Evolutionary conservation across 2,113 vertebrate genomes (phyloP), one percentile per base, ranked within the genome.

Genomic region (Pelmatolapia mariae): DNA sequence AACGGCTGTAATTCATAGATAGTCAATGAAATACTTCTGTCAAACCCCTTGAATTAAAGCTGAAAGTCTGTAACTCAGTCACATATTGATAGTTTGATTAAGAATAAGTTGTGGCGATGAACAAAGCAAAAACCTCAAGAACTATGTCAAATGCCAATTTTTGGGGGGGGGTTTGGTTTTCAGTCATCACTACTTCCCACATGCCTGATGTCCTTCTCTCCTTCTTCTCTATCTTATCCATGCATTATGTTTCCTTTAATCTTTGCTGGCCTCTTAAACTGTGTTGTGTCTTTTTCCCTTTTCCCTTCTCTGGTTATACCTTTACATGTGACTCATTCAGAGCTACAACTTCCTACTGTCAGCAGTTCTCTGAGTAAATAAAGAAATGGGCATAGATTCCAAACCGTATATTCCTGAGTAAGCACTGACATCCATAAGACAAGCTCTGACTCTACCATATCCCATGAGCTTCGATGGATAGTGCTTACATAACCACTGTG

Each of bases 351-450:
- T 90, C 53, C 43, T 86, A 10, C 84, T 66, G 84, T 90, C 92
- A 94, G 92, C 86, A 84, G 43, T 90, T 93, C 83, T 80, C 31
- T 11, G 82, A 50, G 52, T 92, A 93, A 92, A 87, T 89, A 93
- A 88, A 82, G 83, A 80, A 83, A 86, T 89, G 24, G 33, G 22
- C 43, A 8, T 71, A 71, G 73, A 86, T 82, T 85, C 63, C 52
- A 80, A 93, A 87, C 82, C 2, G 16, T 45, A 83, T 82, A 86
- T 82, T 81, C 84, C 87, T 90, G 89, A 87, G 76, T 91, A 92
- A 92, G 91, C 89, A 91, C 22, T 82, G 81, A 84, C 71, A 83
- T 57, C 76, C 36, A 82, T 59, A 86, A 87, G 80, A 88, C 22
- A 8, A 80, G 80, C 78, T 80, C 47, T 86, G 83, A 85, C 87